Evolutionary conservation across 1,140 invertebrate species (phyloP).

Genomic region (Drosophila ambigua): DNA sequence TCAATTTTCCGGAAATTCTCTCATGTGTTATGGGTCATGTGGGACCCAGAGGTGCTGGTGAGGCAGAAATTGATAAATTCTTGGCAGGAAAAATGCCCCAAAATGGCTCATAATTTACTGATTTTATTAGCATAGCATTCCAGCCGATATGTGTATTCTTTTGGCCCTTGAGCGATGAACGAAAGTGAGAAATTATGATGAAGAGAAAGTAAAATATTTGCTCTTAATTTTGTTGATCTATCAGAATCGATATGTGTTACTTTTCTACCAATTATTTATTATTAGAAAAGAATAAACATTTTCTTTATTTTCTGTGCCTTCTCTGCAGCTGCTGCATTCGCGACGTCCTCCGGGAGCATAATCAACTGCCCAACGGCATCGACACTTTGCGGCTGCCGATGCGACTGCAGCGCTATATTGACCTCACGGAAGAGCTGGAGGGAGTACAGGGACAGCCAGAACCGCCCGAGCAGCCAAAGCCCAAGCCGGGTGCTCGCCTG

Average conservation of each 20-base stretch:
- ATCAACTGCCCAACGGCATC: slow-evolving; percentile 90
- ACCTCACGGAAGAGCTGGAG: slow-evolving; percentile 88
- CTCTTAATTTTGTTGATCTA: too few species aligned
- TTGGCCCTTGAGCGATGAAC: too few species aligned
- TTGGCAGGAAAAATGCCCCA: too few species aligned
- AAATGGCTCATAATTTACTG: too few species aligned
- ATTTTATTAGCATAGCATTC: too few species aligned
- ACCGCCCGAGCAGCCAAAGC: neutral
- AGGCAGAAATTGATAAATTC: too few species aligned
- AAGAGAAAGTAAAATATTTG: too few species aligned
- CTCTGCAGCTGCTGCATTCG: slow-evolving; percentile 87
- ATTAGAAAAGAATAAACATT: neutral
- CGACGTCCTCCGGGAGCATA: slow-evolving; percentile 87
- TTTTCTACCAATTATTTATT: neutral
- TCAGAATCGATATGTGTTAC: too few species aligned
- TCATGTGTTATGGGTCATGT: too few species aligned
- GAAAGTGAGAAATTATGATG: too few species aligned
- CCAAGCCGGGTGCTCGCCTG: slow-evolving; percentile 14
- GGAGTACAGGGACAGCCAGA: slow-evolving; percentile 18
- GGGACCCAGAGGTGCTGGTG: too few species aligned
- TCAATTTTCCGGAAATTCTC: neutral
- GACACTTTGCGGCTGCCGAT: slow-evolving; percentile 87
- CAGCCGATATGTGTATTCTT: too few species aligned
- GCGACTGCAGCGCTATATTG: slow-evolving; percentile 88
- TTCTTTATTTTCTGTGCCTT: neutral